Evolutionary conservation across 2,888 invertebrate species (phyloP).

Genomic region (Spilarctia lutea): DNA sequence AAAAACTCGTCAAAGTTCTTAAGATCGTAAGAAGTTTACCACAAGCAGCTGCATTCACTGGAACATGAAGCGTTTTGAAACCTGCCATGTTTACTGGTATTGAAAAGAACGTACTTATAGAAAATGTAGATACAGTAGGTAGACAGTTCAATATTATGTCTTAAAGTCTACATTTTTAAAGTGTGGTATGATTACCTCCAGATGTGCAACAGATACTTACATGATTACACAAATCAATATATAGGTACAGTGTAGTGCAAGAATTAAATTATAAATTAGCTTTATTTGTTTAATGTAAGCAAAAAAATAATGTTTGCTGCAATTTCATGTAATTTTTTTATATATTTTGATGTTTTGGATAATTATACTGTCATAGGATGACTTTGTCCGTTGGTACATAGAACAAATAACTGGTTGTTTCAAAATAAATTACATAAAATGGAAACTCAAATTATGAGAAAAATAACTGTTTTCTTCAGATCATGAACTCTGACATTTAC

Average conservation of each 20-base stretch:
- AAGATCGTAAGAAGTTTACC: not conserved
- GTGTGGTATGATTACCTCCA: not conserved
- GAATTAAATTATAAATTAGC: no score
- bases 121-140: not conserved
- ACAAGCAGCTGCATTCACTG: not conserved
- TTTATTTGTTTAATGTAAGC: not conserved
- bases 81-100: not conserved
- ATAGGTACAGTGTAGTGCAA: no score
- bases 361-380: not conserved
- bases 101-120: not conserved
- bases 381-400: not conserved
- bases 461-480: not conserved
- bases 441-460: not conserved
- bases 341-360: not conserved
- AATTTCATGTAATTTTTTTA: not conserved
- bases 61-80: not conserved
- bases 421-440: not conserved
- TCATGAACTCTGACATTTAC: not conserved
- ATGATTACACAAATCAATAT: no score
- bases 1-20: conserved; percentile 8
- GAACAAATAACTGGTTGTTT: not conserved
- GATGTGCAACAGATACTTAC: no score
- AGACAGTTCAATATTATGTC: not conserved
- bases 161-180: not conserved
- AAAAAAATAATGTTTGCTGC: not conserved